Conservation (phyloP, 2,888 invertebrate species). For the Agriopis marginaria region DNA sequence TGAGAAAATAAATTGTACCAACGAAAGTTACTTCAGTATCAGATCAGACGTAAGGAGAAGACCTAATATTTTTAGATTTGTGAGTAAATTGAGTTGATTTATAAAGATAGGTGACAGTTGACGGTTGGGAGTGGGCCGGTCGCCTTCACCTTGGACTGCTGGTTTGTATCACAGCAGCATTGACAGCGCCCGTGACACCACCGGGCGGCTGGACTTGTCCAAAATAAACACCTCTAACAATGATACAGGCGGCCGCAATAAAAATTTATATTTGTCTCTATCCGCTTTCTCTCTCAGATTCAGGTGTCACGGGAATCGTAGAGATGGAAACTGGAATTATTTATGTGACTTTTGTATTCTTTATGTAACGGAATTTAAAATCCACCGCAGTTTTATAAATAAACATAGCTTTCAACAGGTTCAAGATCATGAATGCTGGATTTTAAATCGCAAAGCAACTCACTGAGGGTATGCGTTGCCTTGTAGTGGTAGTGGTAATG, state of each 20-base stretch:
- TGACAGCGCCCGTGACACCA: slow-evolving; percentile 79
- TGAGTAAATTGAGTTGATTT: slow-evolving; percentile 67
- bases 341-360: background rate
- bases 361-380: background rate
- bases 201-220: slow-evolving; percentile 59
- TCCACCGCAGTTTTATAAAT: background rate
- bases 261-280: slow-evolving; percentile 64
- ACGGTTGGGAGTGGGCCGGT: slow-evolving; percentile 57
- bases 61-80: slow-evolving; percentile 46
- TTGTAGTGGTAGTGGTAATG: slow-evolving; percentile 75
- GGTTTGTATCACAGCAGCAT: slow-evolving; percentile 75
- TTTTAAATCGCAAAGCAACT: slow-evolving; percentile 53
- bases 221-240: slow-evolving; percentile 78
- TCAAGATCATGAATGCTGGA: slow-evolving; percentile 40
- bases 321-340: slow-evolving; percentile 48
- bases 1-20: slow-evolving; percentile 8
- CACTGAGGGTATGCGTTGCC: slow-evolving; percentile 66
- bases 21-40: slow-evolving; percentile 12
- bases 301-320: slow-evolving; percentile 49
- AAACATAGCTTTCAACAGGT: background rate
- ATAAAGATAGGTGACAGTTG: slow-evolving; percentile 72
- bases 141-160: slow-evolving; percentile 83
- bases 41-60: slow-evolving; percentile 25
- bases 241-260: slow-evolving; percentile 67
- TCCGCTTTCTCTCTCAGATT: slow-evolving; percentile 52